These are phyloP conservation scores for Elysia chlorotica DNA, from an alignment of 1,140 invertebrate species.

Conservation along the genomic window DNA sequence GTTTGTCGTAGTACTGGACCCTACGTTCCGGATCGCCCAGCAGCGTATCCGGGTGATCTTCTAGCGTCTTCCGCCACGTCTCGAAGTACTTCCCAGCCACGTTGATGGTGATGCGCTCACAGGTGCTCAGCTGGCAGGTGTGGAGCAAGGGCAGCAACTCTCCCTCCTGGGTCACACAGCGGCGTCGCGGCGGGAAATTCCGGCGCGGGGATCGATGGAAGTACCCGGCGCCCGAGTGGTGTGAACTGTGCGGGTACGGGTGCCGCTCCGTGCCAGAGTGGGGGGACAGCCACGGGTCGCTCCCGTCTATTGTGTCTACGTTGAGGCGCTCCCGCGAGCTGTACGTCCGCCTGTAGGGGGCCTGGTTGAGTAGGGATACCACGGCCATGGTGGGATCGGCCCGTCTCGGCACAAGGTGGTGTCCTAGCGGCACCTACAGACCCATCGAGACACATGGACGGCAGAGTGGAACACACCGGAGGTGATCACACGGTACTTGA, in stretches of 20 bases:
- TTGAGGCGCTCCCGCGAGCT: slow-evolving; percentile 45
- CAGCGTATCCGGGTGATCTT: slow-evolving; percentile 97
- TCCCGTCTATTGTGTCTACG: slow-evolving; percentile 30
- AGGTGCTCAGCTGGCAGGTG: slow-evolving; percentile 47
- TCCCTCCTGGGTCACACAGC: slow-evolving; percentile 20
- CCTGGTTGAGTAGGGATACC: slow-evolving; percentile 50
- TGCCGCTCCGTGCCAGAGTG: too few relatives aligned
- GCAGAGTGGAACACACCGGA: too few relatives aligned
- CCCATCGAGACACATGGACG: too few relatives aligned
- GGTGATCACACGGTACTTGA: too few relatives aligned
- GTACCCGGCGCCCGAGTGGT: slow-evolving; percentile 19
- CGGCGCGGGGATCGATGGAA: slow-evolving; percentile 22
- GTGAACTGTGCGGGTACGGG: slow-evolving; percentile 35
- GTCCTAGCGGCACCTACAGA: too few relatives aligned
- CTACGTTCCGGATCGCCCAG: slow-evolving; percentile 73
- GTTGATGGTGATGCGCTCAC: slow-evolving; percentile 84
- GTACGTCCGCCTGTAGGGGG: slow-evolving; percentile 46
- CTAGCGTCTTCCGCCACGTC: slow-evolving; percentile 93
- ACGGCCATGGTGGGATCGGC: slow-evolving; percentile 50
- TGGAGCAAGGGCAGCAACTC: slow-evolving; percentile 37
- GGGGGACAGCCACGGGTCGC: slow-evolving; percentile 46
- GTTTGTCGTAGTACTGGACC: slow-evolving; percentile 55
- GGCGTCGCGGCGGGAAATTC: slow-evolving; percentile 23
- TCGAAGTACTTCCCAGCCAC: slow-evolving; percentile 98
- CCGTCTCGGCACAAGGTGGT: too few relatives aligned